Base-by-base conservation (phyloP, 2,113 vertebrate genomes). In the Caranx melampygus region DNA sequence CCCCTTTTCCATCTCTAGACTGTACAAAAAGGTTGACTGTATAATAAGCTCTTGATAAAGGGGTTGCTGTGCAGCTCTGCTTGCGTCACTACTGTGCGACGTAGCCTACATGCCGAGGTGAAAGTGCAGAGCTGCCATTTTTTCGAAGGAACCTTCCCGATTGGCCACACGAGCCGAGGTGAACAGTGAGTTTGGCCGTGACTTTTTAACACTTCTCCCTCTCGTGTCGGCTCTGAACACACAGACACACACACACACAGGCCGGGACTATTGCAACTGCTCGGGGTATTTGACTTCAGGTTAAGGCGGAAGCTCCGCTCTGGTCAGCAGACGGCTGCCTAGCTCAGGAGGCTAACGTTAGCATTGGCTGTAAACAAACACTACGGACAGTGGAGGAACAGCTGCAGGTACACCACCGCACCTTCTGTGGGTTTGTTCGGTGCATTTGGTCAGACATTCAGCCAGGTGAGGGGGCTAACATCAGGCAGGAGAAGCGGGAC, bases 91-190 rank as follows among this genome's bases (percentile, higher is more conserved):
- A 55, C 11, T 9, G 40, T 47, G 93, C 93, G 93, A 90, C 93
- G n/a, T 84, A 26, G 26, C 26, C 26, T 26, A 82, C 86, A 88
- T 80, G 87, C 66, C 31, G 84, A 82, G 89, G 84, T 90, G 88
- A 93, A 93, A 90, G 88, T 89, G 88, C 89, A 82, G 73, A 81
- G 87, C 86, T 76, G 91, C 92, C 93, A 93, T 94, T 89, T 94
- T 91, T 92, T 82, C 52, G 63, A 33, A 31, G n/a, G 49, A 74
- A 62, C 69, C 86, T 83, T 80, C 59, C 72, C 57, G 57, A 55
- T 20, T 63, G 86, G 83, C 89, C 71, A 34, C 72, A 44, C 42
- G 47, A 72, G 20, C 76, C 16, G 26, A 57, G 12, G 20, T 31
- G 61, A 68, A 69, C 54, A 76, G 55, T 70, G 68, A 71, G 65